Evolutionary conservation across 2,888 invertebrate species (phyloP).

Genomic region (Rhingia campestris): DNA sequence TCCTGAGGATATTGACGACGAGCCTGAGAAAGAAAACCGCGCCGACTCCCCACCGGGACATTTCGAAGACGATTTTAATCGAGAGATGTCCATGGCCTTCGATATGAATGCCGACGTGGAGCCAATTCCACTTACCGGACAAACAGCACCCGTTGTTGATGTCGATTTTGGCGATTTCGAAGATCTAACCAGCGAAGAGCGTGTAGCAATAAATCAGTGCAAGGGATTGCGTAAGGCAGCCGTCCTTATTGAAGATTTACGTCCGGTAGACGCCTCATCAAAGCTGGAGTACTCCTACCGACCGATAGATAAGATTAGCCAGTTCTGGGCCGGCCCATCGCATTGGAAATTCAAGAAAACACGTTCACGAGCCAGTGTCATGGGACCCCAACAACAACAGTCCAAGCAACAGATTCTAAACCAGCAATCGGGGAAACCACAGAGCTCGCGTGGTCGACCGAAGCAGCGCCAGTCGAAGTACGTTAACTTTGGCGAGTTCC

Average conservation of each 20-base stretch:
- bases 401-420: conserved; percentile 42
- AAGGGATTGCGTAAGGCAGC: conserved; percentile 81
- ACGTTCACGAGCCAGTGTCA: conserved; percentile 76
- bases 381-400: conserved; percentile 50
- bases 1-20: conserved; percentile 78
- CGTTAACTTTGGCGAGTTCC: conserved; percentile 78
- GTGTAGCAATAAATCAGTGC: conserved; percentile 79
- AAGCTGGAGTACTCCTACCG: conserved; percentile 89
- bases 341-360: conserved; percentile 90
- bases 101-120: conserved; percentile 87
- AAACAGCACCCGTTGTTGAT: conserved; percentile 77
- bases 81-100: conserved; percentile 85
- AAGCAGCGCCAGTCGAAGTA: conserved; percentile 77
- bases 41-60: conserved; percentile 80
- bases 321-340: conserved; percentile 91
- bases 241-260: conserved; percentile 84
- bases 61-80: conserved; percentile 81
- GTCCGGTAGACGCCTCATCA: conserved; percentile 84
- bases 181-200: conserved; percentile 82
- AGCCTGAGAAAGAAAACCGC: conserved; percentile 68
- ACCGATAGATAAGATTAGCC: conserved; percentile 83
- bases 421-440: conserved; percentile 35
- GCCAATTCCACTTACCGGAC: conserved; percentile 84
- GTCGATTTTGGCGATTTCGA: conserved; percentile 83
- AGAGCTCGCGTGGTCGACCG: conserved; percentile 33